phyloP scores from a whole-genome alignment of 2,888 invertebrate species.

The Myathropa florea region DNA sequence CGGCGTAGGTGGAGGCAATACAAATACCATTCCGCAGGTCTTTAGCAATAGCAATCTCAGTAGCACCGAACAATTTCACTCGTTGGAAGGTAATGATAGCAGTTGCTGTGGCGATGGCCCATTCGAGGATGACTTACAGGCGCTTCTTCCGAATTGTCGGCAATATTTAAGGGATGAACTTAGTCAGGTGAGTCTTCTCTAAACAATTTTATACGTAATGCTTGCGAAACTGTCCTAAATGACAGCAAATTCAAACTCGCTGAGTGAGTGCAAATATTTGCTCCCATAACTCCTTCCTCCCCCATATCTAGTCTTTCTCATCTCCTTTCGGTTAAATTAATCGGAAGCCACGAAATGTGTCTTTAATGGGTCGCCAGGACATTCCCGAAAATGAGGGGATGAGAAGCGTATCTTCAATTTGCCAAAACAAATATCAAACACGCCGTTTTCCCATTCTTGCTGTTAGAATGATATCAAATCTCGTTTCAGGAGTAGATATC shows the following conservation, averaged over 20 bases:
- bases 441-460: conserved; percentile 3
- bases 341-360: conserved; percentile 44
- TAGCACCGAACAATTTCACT: conserved; percentile 74
- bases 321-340: conserved; percentile 30
- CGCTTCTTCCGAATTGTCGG: conserved; percentile 79
- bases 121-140: conserved; percentile 80
- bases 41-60: conserved; percentile 63
- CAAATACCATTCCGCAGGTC: conserved; percentile 54
- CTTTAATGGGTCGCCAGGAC: neutral
- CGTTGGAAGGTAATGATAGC: conserved; percentile 77
- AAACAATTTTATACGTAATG: neutral
- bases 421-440: conserved; percentile 60
- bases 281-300: neutral
- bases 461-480: conserved; percentile 19
- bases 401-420: conserved; percentile 43
- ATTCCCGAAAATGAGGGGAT: too few species aligned
- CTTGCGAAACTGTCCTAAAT: too few species aligned
- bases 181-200: conserved; percentile 78
- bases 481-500: conserved; percentile 3
- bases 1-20: conserved; percentile 48
- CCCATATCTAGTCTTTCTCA: neutral
- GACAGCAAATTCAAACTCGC: too few species aligned
- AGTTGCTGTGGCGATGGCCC: conserved; percentile 76
- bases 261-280: neutral
- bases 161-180: conserved; percentile 80